A percentile compares a stretch with the other conserved stretches of the same genome.
These are phyloP conservation scores for pig (Sus scrofa) DNA, from an alignment of 2,113 vertebrate species.

Conservation along the genomic window T2T-Sscrofa CM000830.6:62891001-62891500, in stretches of 20 bases:
- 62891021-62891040: background rate
- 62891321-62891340: background rate
- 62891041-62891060: background rate
- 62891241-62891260: background rate
- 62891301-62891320: background rate
- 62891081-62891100: background rate
- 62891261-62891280: background rate
- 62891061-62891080: background rate
- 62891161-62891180: background rate
- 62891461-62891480: background rate
- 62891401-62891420: background rate
- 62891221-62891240: background rate
- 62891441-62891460: conserved; percentile 33
- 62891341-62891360: background rate
- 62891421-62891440: background rate
- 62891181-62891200: background rate
- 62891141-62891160: background rate
- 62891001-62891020: conserved; percentile 5
- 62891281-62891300: background rate
- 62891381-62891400: conserved; percentile 30
- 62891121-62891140: background rate
- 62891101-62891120: background rate
- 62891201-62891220: background rate
- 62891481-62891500: conserved; percentile 49
- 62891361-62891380: background rate